Base-by-base conservation (phyloP, 2,797 vertebrate species). In the Sebastiscus albofasciatus region DNA sequence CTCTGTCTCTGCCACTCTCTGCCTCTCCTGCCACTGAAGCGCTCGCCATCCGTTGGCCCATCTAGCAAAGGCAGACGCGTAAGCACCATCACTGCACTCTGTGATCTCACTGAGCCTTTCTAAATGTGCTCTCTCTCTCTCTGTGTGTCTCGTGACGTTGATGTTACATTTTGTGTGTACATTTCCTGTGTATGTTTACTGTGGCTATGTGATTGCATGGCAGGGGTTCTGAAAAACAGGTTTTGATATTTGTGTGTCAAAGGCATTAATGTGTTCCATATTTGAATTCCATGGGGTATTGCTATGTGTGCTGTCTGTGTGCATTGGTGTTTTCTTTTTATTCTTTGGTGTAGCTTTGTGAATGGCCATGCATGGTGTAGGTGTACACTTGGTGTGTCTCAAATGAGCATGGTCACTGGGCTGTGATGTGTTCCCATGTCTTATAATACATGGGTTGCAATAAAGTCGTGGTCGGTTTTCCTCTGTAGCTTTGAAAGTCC, bases 1-100 rank as follows among this genome's bases (percentile, higher is more conserved):
- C 79, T 90, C 36, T 93, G 82, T 94, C 75, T 94, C 83, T 94
- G 88, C 76, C 81, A 77, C 87, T 86, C 79, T 92, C 54, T 90
- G 72, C 89, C 87, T 93, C 83, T 90, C 87, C 83, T 88, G 87
- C 90, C 91, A 82, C 89, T 89, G 88, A 98, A 99, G 98, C 97
- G 91, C 91, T 98, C 98, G 94, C 97, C 97, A 75, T 97, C 98
- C 95, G 97, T 97, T 91, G 97, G 96, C 96, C 97, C 97, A 90
- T 94, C 97, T 96, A 97, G 96, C 96, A 98, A 97, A 98, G 96
- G 98, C 97, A 98, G 97, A 99, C 97, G 97, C 96, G 98, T 99
- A 99, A 99, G 98, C 97, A 94, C 95, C 95, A 92, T 87, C 81
- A 66, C 90, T 79, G 83, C 74, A 34, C 81, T 85, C 70, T 85